A percentile compares a stretch with the other conserved stretches of the same genome.
These are phyloP conservation scores for Sorex araneus DNA, from an alignment of 2,113 vertebrate genomes.

Conservation along the genomic window DNA sequence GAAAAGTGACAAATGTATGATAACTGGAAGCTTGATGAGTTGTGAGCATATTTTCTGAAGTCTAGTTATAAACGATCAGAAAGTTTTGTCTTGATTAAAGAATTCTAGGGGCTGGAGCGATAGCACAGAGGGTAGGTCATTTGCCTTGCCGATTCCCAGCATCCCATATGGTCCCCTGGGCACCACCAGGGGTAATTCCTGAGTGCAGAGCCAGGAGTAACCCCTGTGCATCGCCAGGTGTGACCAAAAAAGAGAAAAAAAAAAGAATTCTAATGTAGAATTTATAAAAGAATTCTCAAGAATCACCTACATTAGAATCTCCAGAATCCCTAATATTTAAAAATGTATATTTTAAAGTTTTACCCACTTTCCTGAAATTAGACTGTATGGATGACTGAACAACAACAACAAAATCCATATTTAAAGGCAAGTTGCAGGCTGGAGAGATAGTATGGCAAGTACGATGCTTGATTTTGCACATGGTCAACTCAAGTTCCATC, in stretches of 20 bases:
- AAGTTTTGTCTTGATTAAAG: neutral
- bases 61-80: neutral
- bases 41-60: neutral
- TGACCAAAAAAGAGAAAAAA: no score
- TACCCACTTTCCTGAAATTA: neutral
- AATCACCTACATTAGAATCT: neutral
- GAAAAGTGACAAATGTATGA: constrained; percentile 1
- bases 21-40: neutral
- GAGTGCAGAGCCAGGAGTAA: no score
- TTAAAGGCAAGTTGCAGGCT: neutral
- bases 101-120: no score
- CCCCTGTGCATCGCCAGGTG: no score
- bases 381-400: neutral
- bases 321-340: constrained; percentile 18
- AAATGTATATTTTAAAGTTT: no score
- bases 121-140: no score
- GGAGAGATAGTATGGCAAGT: no score
- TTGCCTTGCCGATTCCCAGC: no score
- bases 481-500: no score
- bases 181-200: no score
- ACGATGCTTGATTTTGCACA: no score
- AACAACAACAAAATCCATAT: neutral
- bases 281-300: constrained; percentile 25
- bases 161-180: no score
- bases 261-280: neutral